Evolutionary conservation across 1,140 invertebrate species (phyloP).

Genomic region (Ephestia elutella): DNA sequence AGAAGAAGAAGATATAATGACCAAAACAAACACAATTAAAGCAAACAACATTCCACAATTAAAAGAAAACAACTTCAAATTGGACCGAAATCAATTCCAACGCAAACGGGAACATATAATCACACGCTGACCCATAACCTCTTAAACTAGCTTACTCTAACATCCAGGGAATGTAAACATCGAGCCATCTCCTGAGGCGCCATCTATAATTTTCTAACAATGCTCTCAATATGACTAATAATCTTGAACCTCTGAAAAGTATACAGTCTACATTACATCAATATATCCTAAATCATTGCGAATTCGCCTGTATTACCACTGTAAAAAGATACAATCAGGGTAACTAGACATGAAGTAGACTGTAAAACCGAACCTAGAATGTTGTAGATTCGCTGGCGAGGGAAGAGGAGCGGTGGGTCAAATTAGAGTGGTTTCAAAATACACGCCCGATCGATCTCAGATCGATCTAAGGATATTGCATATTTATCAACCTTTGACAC

Average conservation of each 20-base stretch:
- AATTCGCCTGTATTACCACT: too few relatives aligned
- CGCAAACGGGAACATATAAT: constrained; percentile 64
- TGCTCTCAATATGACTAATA: constrained; percentile 46
- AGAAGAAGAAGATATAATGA: too few relatives aligned
- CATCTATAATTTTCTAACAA: constrained; percentile 71
- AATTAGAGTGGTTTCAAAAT: constrained; percentile 30
- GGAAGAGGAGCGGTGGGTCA: constrained; percentile 20
- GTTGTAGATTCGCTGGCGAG: neutral
- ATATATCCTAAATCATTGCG: too few relatives aligned
- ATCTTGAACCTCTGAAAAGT: constrained; percentile 27
- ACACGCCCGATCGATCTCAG: constrained; percentile 61
- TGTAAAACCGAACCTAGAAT: neutral
- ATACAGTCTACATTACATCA: too few relatives aligned
- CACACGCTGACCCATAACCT: constrained; percentile 58
- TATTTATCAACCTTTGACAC: constrained; percentile 73
- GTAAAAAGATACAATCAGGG: too few relatives aligned
- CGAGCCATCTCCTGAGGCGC: constrained; percentile 62
- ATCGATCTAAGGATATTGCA: constrained; percentile 65
- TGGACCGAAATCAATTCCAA: constrained; percentile 33
- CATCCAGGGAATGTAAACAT: constrained; percentile 69
- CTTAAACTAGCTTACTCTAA: constrained; percentile 59
- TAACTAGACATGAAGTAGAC: too few relatives aligned
- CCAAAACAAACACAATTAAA: too few relatives aligned
- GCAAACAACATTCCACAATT: constrained; percentile 14
- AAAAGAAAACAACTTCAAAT: constrained; percentile 7